A percentile compares a stretch with the other conserved stretches of the same genome.
Evolutionary conservation across 1,140 invertebrate species (phyloP).

Genomic region (Caerostris extrusa): DNA sequence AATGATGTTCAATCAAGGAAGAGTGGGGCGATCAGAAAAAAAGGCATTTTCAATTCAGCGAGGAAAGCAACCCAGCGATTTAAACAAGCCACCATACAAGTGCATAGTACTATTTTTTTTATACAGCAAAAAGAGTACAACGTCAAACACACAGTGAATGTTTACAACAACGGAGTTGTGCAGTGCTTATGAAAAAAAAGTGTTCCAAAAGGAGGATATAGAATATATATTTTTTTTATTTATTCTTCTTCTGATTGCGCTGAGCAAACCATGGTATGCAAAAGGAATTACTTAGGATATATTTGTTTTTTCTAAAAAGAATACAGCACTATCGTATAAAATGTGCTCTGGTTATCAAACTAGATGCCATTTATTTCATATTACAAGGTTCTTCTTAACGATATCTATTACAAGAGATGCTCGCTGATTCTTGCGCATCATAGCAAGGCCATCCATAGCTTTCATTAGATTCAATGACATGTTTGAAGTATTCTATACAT

Average conservation of each 20-base stretch:
- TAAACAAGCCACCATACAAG: slow-evolving; percentile 71
- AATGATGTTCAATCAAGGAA: background rate
- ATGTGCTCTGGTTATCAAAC: slow-evolving; percentile 74
- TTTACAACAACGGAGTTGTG: slow-evolving; percentile 49
- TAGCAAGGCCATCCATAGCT: no score
- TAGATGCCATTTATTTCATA: slow-evolving; percentile 50
- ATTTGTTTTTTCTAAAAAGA: background rate
- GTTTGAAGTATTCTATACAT: no score
- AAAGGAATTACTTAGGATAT: slow-evolving; percentile 67
- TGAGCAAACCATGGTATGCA: slow-evolving; percentile 63
- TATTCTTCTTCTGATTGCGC: slow-evolving; percentile 62
- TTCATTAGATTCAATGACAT: no score
- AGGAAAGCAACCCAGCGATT: slow-evolving; percentile 70
- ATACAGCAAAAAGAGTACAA: slow-evolving; percentile 70
- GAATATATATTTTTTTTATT: slow-evolving; percentile 49
- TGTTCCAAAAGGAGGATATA: slow-evolving; percentile 73
- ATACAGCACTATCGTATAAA: slow-evolving; percentile 74
- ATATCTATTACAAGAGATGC: background rate
- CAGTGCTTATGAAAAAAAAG: slow-evolving; percentile 77
- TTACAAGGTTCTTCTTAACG: background rate
- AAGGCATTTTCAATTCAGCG: slow-evolving; percentile 16
- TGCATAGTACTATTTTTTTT: slow-evolving; percentile 62
- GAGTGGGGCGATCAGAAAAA: background rate
- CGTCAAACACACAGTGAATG: slow-evolving; percentile 69
- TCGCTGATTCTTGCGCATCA: background rate